Evolutionary conservation across 1,140 invertebrate species (phyloP).

Genomic region (Aphaenogaster rudis): DNA sequence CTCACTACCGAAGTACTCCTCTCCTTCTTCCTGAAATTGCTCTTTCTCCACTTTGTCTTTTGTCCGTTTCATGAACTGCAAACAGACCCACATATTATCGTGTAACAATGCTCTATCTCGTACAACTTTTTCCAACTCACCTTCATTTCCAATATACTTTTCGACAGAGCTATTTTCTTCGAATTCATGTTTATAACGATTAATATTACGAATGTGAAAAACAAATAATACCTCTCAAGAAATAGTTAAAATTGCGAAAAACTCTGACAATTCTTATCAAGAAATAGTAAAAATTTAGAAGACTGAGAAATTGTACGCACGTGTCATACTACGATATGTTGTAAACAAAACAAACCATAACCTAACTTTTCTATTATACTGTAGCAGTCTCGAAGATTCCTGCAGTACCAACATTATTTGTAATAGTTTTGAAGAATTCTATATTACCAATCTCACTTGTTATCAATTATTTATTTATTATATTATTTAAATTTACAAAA

Average conservation of each 20-base stretch:
- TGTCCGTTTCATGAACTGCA: conserved; percentile 95
- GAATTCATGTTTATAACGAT: conserved; percentile 47
- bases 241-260: not conserved
- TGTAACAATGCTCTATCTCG: not conserved
- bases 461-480: too few relatives aligned
- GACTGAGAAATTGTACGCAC: not conserved
- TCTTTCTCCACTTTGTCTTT: conserved; percentile 94
- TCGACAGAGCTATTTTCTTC: conserved; percentile 88
- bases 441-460: not conserved
- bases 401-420: not conserved
- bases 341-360: not conserved
- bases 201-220: not conserved
- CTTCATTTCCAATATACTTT: conserved; percentile 92
- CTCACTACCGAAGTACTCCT: conserved; percentile 88
- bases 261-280: not conserved
- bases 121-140: conserved; percentile 69
- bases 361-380: not conserved
- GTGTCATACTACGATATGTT: not conserved
- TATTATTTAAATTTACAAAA: too few relatives aligned
- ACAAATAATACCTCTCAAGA: not conserved
- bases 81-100: conserved; percentile 10
- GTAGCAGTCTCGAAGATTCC: too few relatives aligned
- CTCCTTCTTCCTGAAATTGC: conserved; percentile 91
- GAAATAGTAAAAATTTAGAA: not conserved
- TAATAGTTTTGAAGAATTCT: not conserved